Conservation (phyloP, 2,888 invertebrate species). For the Palloptera scutellata region DNA sequence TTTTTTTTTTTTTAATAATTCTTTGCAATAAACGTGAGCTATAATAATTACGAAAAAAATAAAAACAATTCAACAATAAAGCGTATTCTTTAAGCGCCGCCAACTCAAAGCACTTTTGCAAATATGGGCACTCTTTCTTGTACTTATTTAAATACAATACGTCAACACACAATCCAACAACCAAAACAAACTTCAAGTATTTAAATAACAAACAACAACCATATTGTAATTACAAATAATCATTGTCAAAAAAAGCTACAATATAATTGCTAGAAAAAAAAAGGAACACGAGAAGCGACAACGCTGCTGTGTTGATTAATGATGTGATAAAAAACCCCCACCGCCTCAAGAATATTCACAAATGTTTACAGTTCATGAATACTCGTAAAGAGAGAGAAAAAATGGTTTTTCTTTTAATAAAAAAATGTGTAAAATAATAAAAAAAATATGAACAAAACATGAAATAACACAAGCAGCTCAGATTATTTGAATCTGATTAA, state of each 20-base stretch:
- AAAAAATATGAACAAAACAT: conserved; percentile 8
- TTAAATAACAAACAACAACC: background rate
- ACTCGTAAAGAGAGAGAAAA: conserved; percentile 16
- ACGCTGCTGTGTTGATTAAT: conserved; percentile 37
- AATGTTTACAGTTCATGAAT: conserved; percentile 28
- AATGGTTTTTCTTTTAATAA: conserved; percentile 21
- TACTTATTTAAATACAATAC: background rate
- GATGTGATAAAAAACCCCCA: conserved; percentile 47
- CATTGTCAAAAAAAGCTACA: conserved; percentile 50
- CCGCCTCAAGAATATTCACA: conserved; percentile 36
- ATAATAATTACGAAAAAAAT: too few species aligned
- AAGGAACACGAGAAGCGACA: conserved; percentile 32
- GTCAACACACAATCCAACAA: background rate
- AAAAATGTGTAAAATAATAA: conserved; percentile 21
- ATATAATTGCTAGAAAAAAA: conserved; percentile 46
- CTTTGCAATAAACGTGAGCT: too few species aligned
- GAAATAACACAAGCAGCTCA: conserved; percentile 22
- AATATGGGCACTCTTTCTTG: too few species aligned
- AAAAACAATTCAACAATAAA: too few species aligned
- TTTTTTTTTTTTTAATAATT: too few species aligned
- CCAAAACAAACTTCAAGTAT: background rate
- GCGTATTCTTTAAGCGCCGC: too few species aligned
- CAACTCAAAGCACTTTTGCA: too few species aligned
- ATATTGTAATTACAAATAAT: background rate
- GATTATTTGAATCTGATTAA: conserved; percentile 49